These are phyloP conservation scores for Vidua chalybeata DNA, from an alignment of 2,113 vertebrate species.

Conservation along the genomic window DNA sequence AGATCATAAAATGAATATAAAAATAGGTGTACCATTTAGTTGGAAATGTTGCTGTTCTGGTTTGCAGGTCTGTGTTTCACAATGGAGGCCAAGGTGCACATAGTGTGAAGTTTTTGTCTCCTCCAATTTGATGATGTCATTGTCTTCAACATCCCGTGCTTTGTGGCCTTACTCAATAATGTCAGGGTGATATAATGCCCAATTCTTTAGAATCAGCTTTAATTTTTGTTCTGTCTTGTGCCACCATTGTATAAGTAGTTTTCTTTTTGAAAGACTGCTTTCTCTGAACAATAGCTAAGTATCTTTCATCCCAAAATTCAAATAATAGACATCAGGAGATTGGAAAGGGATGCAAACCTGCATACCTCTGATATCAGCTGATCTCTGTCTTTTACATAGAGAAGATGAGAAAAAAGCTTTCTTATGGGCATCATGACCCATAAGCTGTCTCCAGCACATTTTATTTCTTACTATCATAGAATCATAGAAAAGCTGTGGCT, in stretches of 20 bases:
- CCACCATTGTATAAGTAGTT: neutral
- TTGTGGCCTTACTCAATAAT: neutral
- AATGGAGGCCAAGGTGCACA: neutral
- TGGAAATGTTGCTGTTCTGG: neutral
- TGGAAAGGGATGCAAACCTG: neutral
- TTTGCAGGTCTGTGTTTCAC: neutral
- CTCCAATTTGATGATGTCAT: neutral
- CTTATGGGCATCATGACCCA: fast-evolving
- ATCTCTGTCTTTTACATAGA: neutral
- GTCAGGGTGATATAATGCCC: neutral
- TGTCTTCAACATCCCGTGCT: neutral
- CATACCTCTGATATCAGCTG: neutral
- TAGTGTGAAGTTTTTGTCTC: neutral
- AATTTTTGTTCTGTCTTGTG: neutral
- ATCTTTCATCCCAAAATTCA: neutral
- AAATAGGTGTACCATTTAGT: neutral
- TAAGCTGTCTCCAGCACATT: neutral
- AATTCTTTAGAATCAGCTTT: neutral
- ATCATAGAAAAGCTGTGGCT: neutral
- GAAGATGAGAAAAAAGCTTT: neutral
- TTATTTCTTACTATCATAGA: neutral
- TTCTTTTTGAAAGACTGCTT: neutral
- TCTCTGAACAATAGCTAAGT: neutral
- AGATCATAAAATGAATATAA: neutral
- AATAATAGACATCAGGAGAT: neutral